Evolutionary conservation across 1,140 invertebrate species (phyloP), one percentile per base, ranked within the genome.

Genomic region (Atopsyche davidsoni): DNA sequence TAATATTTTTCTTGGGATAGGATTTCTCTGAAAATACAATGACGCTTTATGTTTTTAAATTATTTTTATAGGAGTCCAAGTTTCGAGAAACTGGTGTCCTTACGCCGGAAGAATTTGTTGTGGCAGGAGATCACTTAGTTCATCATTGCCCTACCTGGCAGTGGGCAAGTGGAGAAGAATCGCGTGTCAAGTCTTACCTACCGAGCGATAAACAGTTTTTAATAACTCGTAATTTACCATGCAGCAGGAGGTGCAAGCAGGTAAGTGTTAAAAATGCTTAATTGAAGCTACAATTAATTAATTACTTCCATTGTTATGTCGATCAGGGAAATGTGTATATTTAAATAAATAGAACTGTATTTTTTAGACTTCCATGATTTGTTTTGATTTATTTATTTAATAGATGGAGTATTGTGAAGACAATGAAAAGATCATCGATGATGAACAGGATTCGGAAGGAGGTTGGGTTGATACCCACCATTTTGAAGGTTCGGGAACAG

Each of bases 91-190:
- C 95, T 38, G 96, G 96, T 31, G 94, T 99, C 0, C 69, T 99
- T 7, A 99, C 96, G n/a, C 88, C 89, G 1, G 87, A 91, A 64
- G 87, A 98, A 73, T 99, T 98, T 82, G 75, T 98, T 1, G 90
- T 87, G 39, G 96, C 96, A 45, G 97, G 97, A 3, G 97, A 99
- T 70, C 96, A 99, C 68, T 71, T 99, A 16, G 95, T 99, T 0
- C 95, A 99, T 73, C 96, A 98, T 68, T 99, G 96, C 70, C 96
- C 97, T 0, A 98, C 96, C 1, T 99, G 97, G 97, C 90, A 96
- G 62, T 99, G 97, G 97, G 84, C 90, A 2, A 78, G 81, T 17
- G 93, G 92, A 0, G 93, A 98, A 66, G 86, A 93, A 62, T 75
- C 82, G 6, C 89, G 87, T 73, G 72, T 81, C 10, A 88, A 94